A percentile compares a stretch with the other conserved stretches of the same genome.
Conservation (phyloP, 1,140 invertebrate species). For the Antheraea pernyi region DNA sequence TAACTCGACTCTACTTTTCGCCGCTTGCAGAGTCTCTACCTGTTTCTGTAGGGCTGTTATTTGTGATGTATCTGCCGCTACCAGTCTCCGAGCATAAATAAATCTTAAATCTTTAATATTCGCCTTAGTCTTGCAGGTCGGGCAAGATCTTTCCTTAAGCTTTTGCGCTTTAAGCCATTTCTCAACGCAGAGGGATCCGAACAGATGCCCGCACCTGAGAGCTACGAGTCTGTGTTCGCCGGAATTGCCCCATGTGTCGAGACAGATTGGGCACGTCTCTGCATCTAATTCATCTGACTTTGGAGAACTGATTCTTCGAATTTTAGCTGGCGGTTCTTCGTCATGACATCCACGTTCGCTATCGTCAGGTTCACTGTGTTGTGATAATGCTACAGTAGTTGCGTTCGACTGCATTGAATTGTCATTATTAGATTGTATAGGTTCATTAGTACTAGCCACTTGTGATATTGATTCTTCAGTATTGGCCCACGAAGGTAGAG, state of each 20-base stretch:
- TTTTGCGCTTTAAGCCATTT: slow-evolving; percentile 85
- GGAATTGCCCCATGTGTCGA: slow-evolving; percentile 92
- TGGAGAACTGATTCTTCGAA: slow-evolving; percentile 52
- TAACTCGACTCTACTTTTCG: slow-evolving; percentile 56
- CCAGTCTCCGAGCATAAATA: slow-evolving; percentile 80
- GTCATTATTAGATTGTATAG: neutral
- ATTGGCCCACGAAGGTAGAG: neutral
- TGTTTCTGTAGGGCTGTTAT: slow-evolving; percentile 78
- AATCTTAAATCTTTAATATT: slow-evolving; percentile 85
- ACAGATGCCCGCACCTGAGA: slow-evolving; percentile 94
- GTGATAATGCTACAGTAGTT: slow-evolving; percentile 31
- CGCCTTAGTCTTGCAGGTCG: slow-evolving; percentile 92
- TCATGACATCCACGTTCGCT: slow-evolving; percentile 5
- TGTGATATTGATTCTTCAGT: neutral
- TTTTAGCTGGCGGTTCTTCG: slow-evolving; percentile 57
- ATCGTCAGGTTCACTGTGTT: slow-evolving; percentile 9
- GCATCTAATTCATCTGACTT: slow-evolving; percentile 80
- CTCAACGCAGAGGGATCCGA: slow-evolving; percentile 91
- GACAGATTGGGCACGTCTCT: slow-evolving; percentile 91
- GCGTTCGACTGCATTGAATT: slow-evolving; percentile 23
- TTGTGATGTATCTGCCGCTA: slow-evolving; percentile 77
- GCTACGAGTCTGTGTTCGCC: slow-evolving; percentile 90
- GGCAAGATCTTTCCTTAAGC: slow-evolving; percentile 82
- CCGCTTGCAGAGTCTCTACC: slow-evolving; percentile 62
- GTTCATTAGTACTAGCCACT: neutral